phyloP scores from a whole-genome alignment of 1,140 invertebrate species.

The Pseudomyrmex flavicornis region DNA sequence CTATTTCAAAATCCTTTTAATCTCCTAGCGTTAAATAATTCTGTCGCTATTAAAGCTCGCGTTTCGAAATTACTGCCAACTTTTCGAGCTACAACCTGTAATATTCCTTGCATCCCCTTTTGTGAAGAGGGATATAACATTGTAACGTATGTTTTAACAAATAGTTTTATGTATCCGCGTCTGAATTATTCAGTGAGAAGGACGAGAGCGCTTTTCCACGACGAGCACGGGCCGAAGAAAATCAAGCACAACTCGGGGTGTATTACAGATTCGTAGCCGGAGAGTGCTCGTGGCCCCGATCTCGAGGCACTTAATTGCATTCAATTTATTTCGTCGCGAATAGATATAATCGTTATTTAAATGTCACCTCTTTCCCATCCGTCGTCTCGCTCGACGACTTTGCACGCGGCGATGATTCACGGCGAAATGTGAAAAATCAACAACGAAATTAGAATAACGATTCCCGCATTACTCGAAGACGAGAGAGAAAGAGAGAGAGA shows the following conservation, averaged over 20 bases:
- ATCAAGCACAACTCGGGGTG: slow-evolving; percentile 13
- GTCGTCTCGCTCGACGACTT: slow-evolving; percentile 17
- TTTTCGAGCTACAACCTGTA: not conserved
- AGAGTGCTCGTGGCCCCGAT: slow-evolving; percentile 3
- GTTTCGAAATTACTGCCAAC: not conserved
- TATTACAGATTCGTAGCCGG: slow-evolving; percentile 47
- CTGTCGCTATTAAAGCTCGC: not conserved
- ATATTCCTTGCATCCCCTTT: slow-evolving; percentile 4
- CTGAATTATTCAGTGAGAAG: slow-evolving; percentile 46
- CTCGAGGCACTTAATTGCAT: slow-evolving; percentile 52
- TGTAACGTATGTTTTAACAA: slow-evolving; percentile 27
- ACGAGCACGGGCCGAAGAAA: not conserved
- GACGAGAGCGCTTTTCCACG: not conserved
- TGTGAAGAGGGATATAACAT: not conserved
- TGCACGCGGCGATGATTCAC: slow-evolving; percentile 35
- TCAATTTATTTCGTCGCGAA: slow-evolving; percentile 54
- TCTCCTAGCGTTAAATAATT: slow-evolving; percentile 7
- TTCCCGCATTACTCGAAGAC: not conserved
- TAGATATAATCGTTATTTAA: slow-evolving; percentile 56
- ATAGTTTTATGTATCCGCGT: not conserved
- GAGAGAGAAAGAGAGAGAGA: not conserved
- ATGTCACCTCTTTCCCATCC: slow-evolving; percentile 8
- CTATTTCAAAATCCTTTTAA: not conserved
- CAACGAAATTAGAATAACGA: slow-evolving; percentile 50
- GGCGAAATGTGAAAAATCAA: slow-evolving; percentile 46